Conservation (phyloP, 2,113 vertebrate species). For the Pipa parva region DNA sequence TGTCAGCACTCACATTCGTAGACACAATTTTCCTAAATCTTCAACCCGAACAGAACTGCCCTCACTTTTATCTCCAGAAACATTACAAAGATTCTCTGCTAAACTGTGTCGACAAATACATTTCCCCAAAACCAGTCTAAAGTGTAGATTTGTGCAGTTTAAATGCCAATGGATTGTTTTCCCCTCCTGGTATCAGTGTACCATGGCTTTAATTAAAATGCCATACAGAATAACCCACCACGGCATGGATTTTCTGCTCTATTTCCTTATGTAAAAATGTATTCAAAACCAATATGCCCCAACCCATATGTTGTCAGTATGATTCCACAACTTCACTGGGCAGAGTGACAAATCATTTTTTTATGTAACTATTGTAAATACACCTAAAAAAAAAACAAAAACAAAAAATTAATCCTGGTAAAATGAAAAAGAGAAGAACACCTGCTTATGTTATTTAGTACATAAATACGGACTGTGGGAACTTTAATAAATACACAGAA, state of each 20-base stretch:
- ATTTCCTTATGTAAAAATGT: slow-evolving; percentile 51
- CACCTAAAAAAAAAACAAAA: too few species aligned
- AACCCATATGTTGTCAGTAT: neutral
- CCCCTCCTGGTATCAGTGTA: slow-evolving; percentile 43
- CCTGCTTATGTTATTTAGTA: too few species aligned
- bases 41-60: too few species aligned
- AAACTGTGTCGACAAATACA: too few species aligned
- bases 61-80: too few species aligned
- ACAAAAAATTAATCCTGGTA: too few species aligned
- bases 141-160: slow-evolving; percentile 38
- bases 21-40: too few species aligned
- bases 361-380: neutral
- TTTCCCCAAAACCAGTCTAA: neutral
- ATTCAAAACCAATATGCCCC: slow-evolving; percentile 30
- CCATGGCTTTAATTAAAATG: slow-evolving; percentile 49
- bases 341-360: neutral
- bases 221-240: slow-evolving; percentile 43
- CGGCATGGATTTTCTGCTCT: slow-evolving; percentile 58
- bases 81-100: too few species aligned
- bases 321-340: neutral
- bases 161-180: slow-evolving; percentile 42
- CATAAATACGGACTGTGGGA: too few species aligned
- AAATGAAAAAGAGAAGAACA: too few species aligned
- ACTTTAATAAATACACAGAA: too few species aligned
- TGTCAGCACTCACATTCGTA: too few species aligned